These are phyloP conservation scores for Schlechtendalia chinensis DNA, from an alignment of 1,140 invertebrate genomes.

Conservation along the genomic window DNA sequence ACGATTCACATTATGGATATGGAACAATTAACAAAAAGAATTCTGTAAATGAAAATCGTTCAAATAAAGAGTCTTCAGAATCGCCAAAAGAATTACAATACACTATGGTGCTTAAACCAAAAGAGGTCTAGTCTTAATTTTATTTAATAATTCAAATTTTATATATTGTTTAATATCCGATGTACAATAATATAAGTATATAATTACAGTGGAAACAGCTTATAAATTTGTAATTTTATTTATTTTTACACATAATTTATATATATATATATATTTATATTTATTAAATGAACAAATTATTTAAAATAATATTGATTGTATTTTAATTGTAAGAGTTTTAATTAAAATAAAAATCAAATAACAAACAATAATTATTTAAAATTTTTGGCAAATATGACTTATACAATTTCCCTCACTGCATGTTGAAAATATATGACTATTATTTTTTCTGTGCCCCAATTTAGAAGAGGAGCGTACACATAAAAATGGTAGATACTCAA, in stretches of 20 bases:
- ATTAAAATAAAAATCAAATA: too few species aligned
- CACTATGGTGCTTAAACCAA: slow-evolving; percentile 76
- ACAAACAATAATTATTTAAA: too few species aligned
- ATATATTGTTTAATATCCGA: background rate
- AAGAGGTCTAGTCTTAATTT: slow-evolving; percentile 61
- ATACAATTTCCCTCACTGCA: too few species aligned
- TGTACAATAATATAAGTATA: too few species aligned
- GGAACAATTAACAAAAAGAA: slow-evolving; percentile 70
- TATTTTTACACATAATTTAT: background rate
- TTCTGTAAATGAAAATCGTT: slow-evolving; percentile 51
- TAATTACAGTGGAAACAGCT: background rate
- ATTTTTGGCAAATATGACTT: too few species aligned
- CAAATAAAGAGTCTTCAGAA: slow-evolving; percentile 58
- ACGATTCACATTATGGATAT: slow-evolving; percentile 76
- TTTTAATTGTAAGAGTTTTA: too few species aligned
- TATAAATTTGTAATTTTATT: background rate
- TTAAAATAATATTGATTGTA: background rate
- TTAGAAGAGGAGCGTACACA: too few species aligned
- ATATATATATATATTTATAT: background rate
- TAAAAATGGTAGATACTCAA: too few species aligned
- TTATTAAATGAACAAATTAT: background rate
- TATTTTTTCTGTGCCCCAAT: too few species aligned
- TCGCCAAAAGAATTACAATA: slow-evolving; percentile 74
- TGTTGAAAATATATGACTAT: too few species aligned
- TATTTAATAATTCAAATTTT: background rate